Base-by-base conservation (phyloP, 2,888 invertebrate genomes). In the Agonopterix subpropinquella region DNA sequence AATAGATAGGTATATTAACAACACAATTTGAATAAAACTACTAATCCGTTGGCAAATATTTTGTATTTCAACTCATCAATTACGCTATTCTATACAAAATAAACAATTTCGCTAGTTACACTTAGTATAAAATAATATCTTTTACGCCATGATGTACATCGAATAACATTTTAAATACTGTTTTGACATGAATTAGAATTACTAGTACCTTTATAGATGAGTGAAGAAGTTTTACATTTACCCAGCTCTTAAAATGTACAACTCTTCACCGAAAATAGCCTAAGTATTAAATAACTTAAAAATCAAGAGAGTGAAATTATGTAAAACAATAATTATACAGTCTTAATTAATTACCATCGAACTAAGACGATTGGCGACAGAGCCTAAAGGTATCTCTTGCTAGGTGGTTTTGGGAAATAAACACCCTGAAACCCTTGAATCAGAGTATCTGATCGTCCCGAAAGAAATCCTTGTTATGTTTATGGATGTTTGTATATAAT, bases 21-120 rank as follows among this genome's bases (percentile, higher is more conserved):
- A 4, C 10, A 11, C 11, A 42, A 42, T 15, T 68, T 62, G 65
- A 54, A 77, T 70, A 71, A 59, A 51, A 59, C 54, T 58, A 44
- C 47, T 56, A 46, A 45, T 60, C 66, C 65, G 59, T 71, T 77
- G 78, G 77, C 73, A 80, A 42, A 78, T 77, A 67, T 76, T 84
- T 83, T 84, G 76, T 86, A 83, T 84, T 86, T 87, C 74, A 85
- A 86, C 77, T 84, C 79, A 78, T 82, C 63, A 80, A 80, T 83
- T 78, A 74, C 74, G 67, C 82, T 83, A 80, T 80, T 71, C 78
- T 83, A 84, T 84, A 85, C 80, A 82, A 84, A 39, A 86, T 80
- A 80, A 80, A 78, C 70, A 78, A 75, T 75, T 75, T 70, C 49
- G 73, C 52, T 52, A 52, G 52, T 75, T 82, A 80, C 75, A 67